Evolutionary conservation across 2,888 invertebrate species (phyloP).

Genomic region (Phortica magna): DNA sequence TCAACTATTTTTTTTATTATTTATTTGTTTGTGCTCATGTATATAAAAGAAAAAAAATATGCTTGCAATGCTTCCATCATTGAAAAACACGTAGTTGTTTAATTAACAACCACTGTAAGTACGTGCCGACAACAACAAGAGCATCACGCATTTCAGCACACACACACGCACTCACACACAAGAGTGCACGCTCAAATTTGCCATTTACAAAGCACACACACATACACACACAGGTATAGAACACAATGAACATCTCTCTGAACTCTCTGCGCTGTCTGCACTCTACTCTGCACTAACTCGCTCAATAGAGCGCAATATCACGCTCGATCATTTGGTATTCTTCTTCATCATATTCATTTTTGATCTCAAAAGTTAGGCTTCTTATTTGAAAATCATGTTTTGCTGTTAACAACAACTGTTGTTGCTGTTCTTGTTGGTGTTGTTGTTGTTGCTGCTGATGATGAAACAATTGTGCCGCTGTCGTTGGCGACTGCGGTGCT

Average conservation of each 20-base stretch:
- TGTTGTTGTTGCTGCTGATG: slow-evolving; percentile 34
- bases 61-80: no score
- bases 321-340: slow-evolving; percentile 61
- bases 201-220: no score
- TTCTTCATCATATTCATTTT: slow-evolving; percentile 53
- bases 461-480: neutral
- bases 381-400: slow-evolving; percentile 53
- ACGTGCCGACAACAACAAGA: neutral
- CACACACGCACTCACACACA: no score
- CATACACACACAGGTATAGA: no score
- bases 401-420: slow-evolving; percentile 47
- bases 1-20: no score
- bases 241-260: neutral
- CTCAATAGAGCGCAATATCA: slow-evolving; percentile 63
- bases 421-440: slow-evolving; percentile 41
- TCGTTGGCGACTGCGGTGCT: neutral
- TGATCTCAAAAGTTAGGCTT: slow-evolving; percentile 47
- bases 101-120: no score
- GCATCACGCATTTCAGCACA: neutral
- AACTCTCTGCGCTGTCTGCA: neutral
- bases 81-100: no score
- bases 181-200: no score
- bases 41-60: no score
- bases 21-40: no score
- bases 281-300: neutral